Evolutionary conservation across 2,797 vertebrate species (phyloP), one percentile per base, ranked within the genome.

Genomic region (Hoplostethus atlanticus): DNA sequence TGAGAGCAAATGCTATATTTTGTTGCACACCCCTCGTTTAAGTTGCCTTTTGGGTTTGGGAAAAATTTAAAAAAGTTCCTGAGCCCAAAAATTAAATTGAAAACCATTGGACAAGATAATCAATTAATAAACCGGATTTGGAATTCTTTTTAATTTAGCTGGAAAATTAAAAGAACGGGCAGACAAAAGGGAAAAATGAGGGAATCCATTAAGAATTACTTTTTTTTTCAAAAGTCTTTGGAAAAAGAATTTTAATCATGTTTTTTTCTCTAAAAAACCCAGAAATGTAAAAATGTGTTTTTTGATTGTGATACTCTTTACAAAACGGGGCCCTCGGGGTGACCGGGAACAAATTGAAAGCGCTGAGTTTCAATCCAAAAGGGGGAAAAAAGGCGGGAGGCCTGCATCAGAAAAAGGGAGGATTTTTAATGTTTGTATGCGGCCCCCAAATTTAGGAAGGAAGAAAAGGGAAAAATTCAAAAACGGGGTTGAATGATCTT

Each of bases 381-480:
- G n/a, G n/a, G 6, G 1, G 21, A 63, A 52, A 3, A 65, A 57
- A 25, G 53, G 5, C 36, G 47, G 30, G 0, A 66, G 28, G 36
- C 25, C 58, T 40, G 34, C 15, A 13, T 38, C 11, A 52, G 46
- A 2, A 1, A 77, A 8, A 28, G 59, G 72, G 9, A 6, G 2
- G 56, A 53, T 68, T 0, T 0, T 10, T 6, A 28, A 60, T 17
- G 77, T 87, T 17, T 80, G 10, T 78, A 76, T 11, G 51, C 73
- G 34, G 62, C 84, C 25, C 73, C 79, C 30, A 71, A 71, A 64
- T n/a, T n/a, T 70, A 72, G 53, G 64, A 28, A 59, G 6, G 13
- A 48, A 55, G 4, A 16, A 12, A 6, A 36, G 38, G 38, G 9
- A 55, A 46, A 62, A n/a, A n/a, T n/a, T 8, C 28, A 53, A 58